Conservation (phyloP, 53 echinoderm and acorn worm species). For the Antedon mediterranea region DNA sequence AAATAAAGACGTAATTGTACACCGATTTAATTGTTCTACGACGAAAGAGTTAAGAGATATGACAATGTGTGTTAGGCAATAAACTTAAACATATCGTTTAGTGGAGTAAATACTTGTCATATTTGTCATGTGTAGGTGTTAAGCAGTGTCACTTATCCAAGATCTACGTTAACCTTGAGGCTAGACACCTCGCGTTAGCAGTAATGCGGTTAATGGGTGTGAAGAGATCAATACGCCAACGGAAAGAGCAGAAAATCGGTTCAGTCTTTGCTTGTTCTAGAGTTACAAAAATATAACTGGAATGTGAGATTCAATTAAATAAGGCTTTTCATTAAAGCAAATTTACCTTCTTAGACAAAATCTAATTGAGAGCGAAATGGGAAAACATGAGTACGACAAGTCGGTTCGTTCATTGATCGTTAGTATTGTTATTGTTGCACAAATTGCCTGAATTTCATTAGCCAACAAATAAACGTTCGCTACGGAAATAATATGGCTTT, state of each 20-base stretch:
- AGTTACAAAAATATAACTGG: background rate
- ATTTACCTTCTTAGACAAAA: constrained; percentile 1
- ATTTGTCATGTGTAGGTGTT: background rate
- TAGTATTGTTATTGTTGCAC: background rate
- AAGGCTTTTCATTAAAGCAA: background rate
- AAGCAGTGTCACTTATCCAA: background rate
- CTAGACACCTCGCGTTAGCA: background rate
- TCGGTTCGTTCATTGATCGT: background rate
- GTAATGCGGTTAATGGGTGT: background rate
- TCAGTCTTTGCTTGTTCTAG: background rate
- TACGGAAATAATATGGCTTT: background rate
- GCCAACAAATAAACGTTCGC: background rate
- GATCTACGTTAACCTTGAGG: background rate
- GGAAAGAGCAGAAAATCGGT: background rate
- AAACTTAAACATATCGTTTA: background rate
- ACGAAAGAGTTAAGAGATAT: too few species aligned
- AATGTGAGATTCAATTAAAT: background rate
- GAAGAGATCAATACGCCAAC: background rate
- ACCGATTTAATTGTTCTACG: too few species aligned
- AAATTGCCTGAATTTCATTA: background rate
- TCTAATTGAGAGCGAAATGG: background rate
- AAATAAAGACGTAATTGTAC: too few species aligned
- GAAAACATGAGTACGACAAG: background rate
- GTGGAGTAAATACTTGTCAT: background rate
- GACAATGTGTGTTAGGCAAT: background rate